phyloP scores from a whole-genome alignment of 2,888 invertebrate species.

The Gastracanthus pulcherrimus region DNA sequence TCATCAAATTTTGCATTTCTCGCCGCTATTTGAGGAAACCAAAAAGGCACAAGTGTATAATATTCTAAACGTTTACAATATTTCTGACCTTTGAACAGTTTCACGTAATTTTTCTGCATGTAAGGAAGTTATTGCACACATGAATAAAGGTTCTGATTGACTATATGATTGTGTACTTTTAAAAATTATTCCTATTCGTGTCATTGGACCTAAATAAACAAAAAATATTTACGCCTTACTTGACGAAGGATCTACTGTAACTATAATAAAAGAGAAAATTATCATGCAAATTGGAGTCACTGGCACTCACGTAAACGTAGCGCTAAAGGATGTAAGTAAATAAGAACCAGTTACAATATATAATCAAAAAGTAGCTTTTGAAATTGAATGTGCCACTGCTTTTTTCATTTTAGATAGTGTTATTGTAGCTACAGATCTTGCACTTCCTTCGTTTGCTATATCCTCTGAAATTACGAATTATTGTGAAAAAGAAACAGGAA shows the following conservation, averaged over 20 bases:
- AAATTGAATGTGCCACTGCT: neutral
- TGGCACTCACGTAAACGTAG: neutral
- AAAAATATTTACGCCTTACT: neutral
- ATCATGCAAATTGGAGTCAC: neutral
- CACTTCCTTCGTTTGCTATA: neutral
- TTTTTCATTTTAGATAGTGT: neutral
- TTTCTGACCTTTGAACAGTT: neutral
- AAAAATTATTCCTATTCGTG: neutral
- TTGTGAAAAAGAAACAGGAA: neutral
- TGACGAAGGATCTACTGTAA: neutral
- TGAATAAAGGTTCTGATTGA: no score
- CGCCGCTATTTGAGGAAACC: no score
- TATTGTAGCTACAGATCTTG: neutral
- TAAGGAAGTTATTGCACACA: no score
- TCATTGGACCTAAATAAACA: neutral
- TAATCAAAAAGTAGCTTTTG: neutral
- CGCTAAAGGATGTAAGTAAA: neutral
- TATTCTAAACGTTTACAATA: no score
- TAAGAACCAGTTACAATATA: neutral
- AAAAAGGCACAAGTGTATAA: no score
- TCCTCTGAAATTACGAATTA: neutral
- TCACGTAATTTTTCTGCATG: neutral
- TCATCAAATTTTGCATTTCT: neutral
- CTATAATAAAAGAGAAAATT: neutral
- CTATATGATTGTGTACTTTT: no score